Evolutionary conservation across 2,888 invertebrate genomes (phyloP).

Genomic region (Tetheella fluctuosa): DNA sequence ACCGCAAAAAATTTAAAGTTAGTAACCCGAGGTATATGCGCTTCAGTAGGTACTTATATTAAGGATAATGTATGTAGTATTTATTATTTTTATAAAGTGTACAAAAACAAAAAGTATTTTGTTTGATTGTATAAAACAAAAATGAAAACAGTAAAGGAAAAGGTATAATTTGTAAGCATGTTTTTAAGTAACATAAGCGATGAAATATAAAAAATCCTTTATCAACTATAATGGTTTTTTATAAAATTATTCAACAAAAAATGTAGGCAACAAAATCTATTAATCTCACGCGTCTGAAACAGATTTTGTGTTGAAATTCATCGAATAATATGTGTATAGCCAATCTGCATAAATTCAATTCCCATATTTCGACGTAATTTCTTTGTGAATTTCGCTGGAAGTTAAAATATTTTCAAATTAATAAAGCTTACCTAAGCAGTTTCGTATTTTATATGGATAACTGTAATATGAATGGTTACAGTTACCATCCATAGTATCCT

Average conservation of each 20-base stretch:
- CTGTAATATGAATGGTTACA: no score
- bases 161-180: no score
- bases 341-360: background rate
- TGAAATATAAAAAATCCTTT: no score
- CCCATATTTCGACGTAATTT: background rate
- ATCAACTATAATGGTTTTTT: background rate
- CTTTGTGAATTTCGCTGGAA: background rate
- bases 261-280: background rate
- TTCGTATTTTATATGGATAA: no score
- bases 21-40: constrained; percentile 10
- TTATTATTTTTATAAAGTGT: constrained; percentile 15
- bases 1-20: constrained; percentile 24
- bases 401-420: background rate
- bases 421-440: no score
- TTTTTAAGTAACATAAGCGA: background rate
- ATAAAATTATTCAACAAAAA: background rate
- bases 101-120: background rate
- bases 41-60: background rate
- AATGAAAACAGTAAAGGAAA: background rate
- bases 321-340: background rate
- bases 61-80: constrained; percentile 11
- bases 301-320: background rate
- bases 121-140: background rate
- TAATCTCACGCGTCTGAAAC: background rate
- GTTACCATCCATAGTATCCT: no score